phyloP scores from a whole-genome alignment of 2,113 vertebrate genomes.

The Eptatretus burgeri region DNA sequence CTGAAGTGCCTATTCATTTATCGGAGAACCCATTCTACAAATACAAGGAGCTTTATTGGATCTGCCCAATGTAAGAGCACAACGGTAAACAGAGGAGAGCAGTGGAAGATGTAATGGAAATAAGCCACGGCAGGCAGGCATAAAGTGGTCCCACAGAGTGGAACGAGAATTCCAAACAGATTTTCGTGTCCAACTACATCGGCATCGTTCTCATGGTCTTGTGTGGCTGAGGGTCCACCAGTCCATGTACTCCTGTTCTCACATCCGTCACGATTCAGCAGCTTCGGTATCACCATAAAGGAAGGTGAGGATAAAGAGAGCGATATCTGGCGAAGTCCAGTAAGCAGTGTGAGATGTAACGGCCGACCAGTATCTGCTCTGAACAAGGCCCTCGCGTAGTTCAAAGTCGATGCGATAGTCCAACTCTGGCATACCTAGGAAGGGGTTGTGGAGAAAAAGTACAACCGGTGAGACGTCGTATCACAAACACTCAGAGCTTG shows the following conservation, averaged over 20 bases:
- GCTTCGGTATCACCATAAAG: constrained; percentile 19
- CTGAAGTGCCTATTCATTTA: too few species aligned
- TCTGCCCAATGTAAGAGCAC: too few species aligned
- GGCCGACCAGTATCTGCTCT: constrained; percentile 87
- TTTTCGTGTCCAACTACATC: background rate
- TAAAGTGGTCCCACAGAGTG: too few species aligned
- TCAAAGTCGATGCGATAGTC: constrained; percentile 82
- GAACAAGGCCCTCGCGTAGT: constrained; percentile 73
- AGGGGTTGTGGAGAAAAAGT: too few species aligned
- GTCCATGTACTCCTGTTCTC: background rate
- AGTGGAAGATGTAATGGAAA: too few species aligned
- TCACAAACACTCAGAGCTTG: too few species aligned
- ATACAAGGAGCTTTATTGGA: too few species aligned
- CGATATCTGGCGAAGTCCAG: constrained; percentile 79
- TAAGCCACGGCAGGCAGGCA: too few species aligned
- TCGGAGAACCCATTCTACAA: too few species aligned
- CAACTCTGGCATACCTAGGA: constrained; percentile 28
- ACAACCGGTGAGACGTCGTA: too few species aligned
- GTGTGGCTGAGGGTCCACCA: background rate
- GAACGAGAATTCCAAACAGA: too few species aligned
- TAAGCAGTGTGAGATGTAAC: constrained; percentile 92
- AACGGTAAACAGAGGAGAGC: too few species aligned
- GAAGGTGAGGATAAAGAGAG: constrained; percentile 79
- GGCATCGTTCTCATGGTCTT: background rate
- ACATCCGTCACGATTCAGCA: background rate